Percentiles rank a stretch among this genome's conserved stretches.
Evolutionary conservation across 2,797 vertebrate species (phyloP).

Genomic region (Spinibarbus caldwelli): DNA sequence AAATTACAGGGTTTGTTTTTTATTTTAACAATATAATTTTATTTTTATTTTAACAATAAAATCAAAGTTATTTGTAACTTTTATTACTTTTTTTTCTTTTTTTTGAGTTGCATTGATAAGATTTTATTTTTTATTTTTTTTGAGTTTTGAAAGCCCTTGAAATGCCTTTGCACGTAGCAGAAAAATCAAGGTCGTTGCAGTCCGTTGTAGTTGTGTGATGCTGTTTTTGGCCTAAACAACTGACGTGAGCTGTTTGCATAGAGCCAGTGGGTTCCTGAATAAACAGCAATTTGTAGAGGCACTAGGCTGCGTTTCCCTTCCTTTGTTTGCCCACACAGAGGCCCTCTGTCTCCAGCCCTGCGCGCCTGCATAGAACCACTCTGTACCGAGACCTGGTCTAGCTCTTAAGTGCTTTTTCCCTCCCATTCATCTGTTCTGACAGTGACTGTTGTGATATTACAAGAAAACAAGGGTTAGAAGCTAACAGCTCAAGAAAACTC

Average conservation of each 20-base stretch:
- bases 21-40: neutral
- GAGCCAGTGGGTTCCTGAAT: constrained; percentile 58
- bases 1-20: accelerated
- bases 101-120: neutral
- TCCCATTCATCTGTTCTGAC: constrained; percentile 12
- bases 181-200: neutral
- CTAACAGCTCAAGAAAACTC: too few species aligned
- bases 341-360: constrained; percentile 56
- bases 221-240: constrained; percentile 50
- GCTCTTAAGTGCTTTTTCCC: constrained; percentile 39
- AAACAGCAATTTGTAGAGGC: constrained; percentile 63
- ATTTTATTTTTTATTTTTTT: neutral
- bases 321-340: constrained; percentile 65
- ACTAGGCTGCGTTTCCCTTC: constrained; percentile 61
- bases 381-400: constrained; percentile 53
- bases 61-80: too few species aligned
- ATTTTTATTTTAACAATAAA: too few species aligned
- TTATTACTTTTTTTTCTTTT: too few species aligned
- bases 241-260: constrained; percentile 63
- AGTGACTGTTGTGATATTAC: constrained; percentile 22
- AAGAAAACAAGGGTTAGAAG: constrained; percentile 11
- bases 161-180: neutral
- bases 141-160: neutral
- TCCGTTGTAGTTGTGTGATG: constrained; percentile 35
- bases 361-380: constrained; percentile 47